Conservation (phyloP, 2,888 invertebrate genomes). For the Cecidostiba fungosa region DNA sequence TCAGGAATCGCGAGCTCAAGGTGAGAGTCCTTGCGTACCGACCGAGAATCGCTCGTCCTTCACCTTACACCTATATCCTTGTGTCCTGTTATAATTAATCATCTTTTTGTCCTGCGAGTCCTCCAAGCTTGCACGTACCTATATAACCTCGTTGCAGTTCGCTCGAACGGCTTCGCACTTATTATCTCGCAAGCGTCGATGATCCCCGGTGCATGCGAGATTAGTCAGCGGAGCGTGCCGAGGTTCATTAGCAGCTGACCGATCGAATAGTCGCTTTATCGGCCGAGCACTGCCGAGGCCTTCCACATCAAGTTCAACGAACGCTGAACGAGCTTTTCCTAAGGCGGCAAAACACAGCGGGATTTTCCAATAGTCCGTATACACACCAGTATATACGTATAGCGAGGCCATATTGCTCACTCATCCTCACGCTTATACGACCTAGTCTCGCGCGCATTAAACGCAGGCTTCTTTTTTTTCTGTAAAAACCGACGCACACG, state of each 20-base stretch:
- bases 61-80: too few species aligned
- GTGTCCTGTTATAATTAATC: too few species aligned
- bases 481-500: neutral
- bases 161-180: neutral
- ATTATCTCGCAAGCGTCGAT: neutral
- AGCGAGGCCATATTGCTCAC: neutral
- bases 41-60: slow-evolving; percentile 13
- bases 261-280: slow-evolving; percentile 22
- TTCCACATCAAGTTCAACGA: neutral
- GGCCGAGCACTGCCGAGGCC: neutral
- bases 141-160: neutral
- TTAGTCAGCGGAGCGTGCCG: neutral
- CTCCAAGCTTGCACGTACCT: neutral
- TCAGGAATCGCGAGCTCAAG: slow-evolving; percentile 90
- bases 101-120: neutral
- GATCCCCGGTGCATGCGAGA: neutral
- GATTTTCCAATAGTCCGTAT: neutral
- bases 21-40: slow-evolving; percentile 79
- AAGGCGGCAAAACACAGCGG: neutral
- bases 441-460: too few species aligned
- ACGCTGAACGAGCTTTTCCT: neutral
- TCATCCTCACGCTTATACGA: too few species aligned
- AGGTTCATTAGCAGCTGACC: slow-evolving; percentile 27
- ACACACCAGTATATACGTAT: neutral
- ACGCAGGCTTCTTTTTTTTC: neutral